phyloP scores from a whole-genome alignment of 2,888 invertebrate genomes.

The Xanthia icteritia region DNA sequence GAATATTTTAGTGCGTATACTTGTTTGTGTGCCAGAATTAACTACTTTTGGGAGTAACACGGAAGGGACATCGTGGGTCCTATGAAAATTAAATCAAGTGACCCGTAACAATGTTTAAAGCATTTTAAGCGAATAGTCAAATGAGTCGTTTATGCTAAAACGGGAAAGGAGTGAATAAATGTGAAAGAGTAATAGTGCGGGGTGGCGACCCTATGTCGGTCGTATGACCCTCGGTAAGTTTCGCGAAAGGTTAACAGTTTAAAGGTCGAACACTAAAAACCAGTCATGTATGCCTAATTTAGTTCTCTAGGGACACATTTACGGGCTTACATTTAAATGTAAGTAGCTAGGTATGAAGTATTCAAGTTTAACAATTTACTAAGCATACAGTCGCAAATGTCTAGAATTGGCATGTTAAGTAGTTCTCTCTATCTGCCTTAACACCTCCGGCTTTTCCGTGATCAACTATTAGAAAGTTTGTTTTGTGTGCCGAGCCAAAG shows the following conservation, averaged over 20 bases:
- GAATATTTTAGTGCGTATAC: constrained; percentile 11
- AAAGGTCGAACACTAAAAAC: constrained; percentile 79
- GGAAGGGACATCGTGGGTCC: constrained; percentile 38
- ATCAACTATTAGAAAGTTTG: constrained; percentile 27
- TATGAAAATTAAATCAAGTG: constrained; percentile 69
- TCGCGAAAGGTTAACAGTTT: constrained; percentile 76
- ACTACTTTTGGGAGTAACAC: constrained; percentile 13
- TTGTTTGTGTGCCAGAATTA: constrained; percentile 18
- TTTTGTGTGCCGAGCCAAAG: constrained; percentile 10
- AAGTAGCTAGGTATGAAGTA: constrained; percentile 8
- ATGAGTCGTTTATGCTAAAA: constrained; percentile 64
- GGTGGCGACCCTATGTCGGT: constrained; percentile 62
- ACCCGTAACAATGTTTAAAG: constrained; percentile 63
- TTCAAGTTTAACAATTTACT: constrained; percentile 31
- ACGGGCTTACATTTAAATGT: constrained; percentile 45
- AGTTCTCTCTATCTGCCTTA: constrained; percentile 21
- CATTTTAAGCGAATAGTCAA: constrained; percentile 58
- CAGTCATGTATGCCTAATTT: constrained; percentile 73
- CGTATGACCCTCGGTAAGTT: constrained; percentile 70
- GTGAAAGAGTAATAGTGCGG: constrained; percentile 65
- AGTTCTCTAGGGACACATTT: constrained; percentile 62
- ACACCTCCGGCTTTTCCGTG: constrained; percentile 25
- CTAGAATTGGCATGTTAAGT: constrained; percentile 23
- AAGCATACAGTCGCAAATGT: constrained; percentile 12
- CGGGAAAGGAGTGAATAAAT: constrained; percentile 62